These are phyloP conservation scores for Zaprionus davidi DNA, from an alignment of 1,140 invertebrate genomes.

Conservation along the genomic window DNA sequence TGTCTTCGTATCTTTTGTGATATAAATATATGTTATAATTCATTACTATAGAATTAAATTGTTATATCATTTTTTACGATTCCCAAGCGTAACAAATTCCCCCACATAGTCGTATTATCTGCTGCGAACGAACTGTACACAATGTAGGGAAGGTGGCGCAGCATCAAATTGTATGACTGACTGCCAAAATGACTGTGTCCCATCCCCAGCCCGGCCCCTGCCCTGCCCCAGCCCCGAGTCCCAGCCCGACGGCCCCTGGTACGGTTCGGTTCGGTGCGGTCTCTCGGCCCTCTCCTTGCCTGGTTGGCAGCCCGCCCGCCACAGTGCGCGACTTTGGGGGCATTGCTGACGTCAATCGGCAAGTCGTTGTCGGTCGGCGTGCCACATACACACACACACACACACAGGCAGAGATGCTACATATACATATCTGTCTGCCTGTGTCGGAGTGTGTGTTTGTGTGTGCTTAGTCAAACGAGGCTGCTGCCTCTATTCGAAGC, in stretches of 20 bases:
- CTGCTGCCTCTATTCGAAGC: constrained; percentile 48
- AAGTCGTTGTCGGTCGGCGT: constrained; percentile 75
- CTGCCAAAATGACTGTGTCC: constrained; percentile 66
- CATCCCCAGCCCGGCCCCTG: constrained; percentile 1
- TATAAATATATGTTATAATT: background rate
- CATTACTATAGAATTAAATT: background rate
- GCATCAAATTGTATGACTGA: constrained; percentile 72
- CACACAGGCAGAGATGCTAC: constrained; percentile 5
- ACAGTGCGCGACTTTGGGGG: constrained; percentile 72
- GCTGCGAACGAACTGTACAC: constrained; percentile 1
- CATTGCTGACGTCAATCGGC: constrained; percentile 83
- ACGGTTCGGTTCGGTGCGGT: constrained; percentile 25
- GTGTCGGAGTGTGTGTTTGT: background rate
- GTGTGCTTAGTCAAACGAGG: constrained; percentile 38
- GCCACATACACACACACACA: constrained; percentile 56
- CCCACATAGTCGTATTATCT: background rate
- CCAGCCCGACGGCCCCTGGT: background rate
- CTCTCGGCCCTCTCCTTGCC: constrained; percentile 43
- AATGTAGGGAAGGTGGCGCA: constrained; percentile 42
- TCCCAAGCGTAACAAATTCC: background rate
- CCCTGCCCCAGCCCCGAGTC: background rate
- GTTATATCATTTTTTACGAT: background rate
- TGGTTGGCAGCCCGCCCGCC: constrained; percentile 73
- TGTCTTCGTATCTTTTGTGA: background rate
- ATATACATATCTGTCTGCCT: constrained; percentile 2